Base-by-base conservation (phyloP, 2,888 invertebrate genomes). In the Automeris io region DNA sequence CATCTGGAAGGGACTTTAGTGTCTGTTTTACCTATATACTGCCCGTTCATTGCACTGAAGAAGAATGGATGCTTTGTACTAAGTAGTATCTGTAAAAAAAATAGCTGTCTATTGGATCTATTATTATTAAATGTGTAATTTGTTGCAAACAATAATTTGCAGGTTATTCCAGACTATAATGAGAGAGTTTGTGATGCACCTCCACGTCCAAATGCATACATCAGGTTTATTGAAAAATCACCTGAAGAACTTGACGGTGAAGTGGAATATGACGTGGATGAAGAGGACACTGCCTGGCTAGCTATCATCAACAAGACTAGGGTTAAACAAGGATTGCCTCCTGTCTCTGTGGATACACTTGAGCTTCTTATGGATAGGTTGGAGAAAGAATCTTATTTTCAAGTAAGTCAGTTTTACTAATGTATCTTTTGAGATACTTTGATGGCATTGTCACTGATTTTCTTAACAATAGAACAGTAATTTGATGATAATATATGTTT, bases 321-420 rank as follows among this genome's bases (percentile, higher is more conserved):
- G 33, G 88, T 90, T 37, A 90, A 91, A 26, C 90, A 91, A 37
- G 91, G 91, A 1, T 70, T 95, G 21, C 90, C 92, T 2, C 86
- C 91, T 0, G 93, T 99, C n/a, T 91, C 93, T 25, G 93, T 96
- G 18, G 96, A 97, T 64, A 94, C 93, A 0, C 91, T 99, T 68
- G 99, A 99, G 71, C 76, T 96, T n/a, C 81, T 99, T 1, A 98
- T 99, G 97, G 99, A 99, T 77, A 90, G 98, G 39, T 85, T 99
- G 53, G 99, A 99, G 68, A 99, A 99, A 73, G 98, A 98, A 72
- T 98, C 98, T 1, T 96, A 96, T 72, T 98, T 98, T 70, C 96
- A 96, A 78, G 92, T 92, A 60, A 46, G 50, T 45, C 48, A 18
- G 24, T 29, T n/a, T 8, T 33, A 19, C n/a, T n/a, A n/a, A n/a